These are phyloP conservation scores for Volucella bombylans DNA, from an alignment of 2,888 invertebrate genomes.

Conservation along the genomic window DNA sequence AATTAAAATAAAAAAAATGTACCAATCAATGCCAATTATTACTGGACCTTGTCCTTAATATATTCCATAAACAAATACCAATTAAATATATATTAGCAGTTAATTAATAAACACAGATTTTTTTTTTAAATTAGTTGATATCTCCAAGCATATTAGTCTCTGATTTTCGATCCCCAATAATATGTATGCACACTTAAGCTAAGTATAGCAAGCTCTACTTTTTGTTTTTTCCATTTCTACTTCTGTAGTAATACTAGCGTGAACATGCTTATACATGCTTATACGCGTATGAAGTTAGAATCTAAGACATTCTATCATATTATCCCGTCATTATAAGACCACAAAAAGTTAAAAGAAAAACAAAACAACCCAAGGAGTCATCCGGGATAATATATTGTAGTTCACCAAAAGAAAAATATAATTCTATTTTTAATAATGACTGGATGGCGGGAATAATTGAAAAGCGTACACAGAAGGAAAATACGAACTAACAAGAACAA, in stretches of 20 bases:
- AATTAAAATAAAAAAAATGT: no score
- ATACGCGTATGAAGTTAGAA: no score
- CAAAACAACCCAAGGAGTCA: slow-evolving; percentile 56
- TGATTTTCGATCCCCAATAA: slow-evolving; percentile 53
- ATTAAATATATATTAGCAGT: no score
- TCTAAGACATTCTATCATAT: no score
- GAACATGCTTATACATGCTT: not conserved
- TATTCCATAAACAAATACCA: no score
- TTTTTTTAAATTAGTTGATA: slow-evolving; percentile 32
- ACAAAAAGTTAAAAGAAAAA: slow-evolving; percentile 44
- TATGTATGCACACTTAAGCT: slow-evolving; percentile 39
- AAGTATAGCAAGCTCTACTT: not conserved
- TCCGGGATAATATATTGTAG: slow-evolving; percentile 50
- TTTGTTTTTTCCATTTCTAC: no score
- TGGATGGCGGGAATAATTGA: slow-evolving; percentile 64
- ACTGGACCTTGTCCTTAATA: no score
- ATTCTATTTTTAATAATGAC: slow-evolving; percentile 69
- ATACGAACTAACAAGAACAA: slow-evolving; percentile 23
- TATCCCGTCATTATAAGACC: slow-evolving; percentile 51
- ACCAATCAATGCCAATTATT: no score
- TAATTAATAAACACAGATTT: slow-evolving; percentile 17
- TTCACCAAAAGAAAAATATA: slow-evolving; percentile 61
- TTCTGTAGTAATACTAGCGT: no score
- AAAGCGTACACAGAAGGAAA: slow-evolving; percentile 46
- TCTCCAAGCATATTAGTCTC: slow-evolving; percentile 23